Evolutionary conservation across 2,888 invertebrate genomes (phyloP), one percentile per base, ranked within the genome.

Genomic region (Drosophila maculinotata): DNA sequence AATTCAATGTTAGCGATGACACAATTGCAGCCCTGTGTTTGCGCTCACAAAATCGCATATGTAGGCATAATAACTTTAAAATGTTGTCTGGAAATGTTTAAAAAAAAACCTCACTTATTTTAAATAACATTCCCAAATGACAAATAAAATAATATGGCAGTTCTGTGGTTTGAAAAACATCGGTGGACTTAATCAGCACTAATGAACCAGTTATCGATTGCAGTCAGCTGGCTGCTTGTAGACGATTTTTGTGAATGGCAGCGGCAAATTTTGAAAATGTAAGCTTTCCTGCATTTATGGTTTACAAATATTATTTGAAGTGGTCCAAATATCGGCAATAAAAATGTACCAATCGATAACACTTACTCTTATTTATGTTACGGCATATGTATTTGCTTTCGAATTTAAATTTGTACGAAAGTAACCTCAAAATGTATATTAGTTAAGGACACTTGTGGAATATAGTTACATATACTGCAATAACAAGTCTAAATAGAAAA

Each of bases 171-270:
- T 30, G 10, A 10, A n/a, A 8, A 23, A 30, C 3, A 42, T 3
- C 3, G 12, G 14, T 20, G 7, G 20, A 7, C 6, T 28, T 20
- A n/a, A 15, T 10, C 36, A 47, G 15, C 39, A 49, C 26, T 31
- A 25, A 54, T 47, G 54, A 52, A 48, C 62, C 14, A 68, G 47
- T 26, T 51, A 68, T 70, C 74, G 69, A 62, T 52, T 41, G n/a
- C 6, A 44, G 4, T 44, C 60, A 66, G 48, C 69, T 45, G 67
- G 3, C 1, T 20, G 17, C 9, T 17, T 33, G n/a, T 20, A 20
- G 20, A 7, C 49, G 20, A 39, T 10, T 12, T 44, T 25, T n/a
- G 5, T 54, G 7, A 36, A 36, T 48, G 10, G 2, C 10, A 20
- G 39, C 66, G 45, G 39, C 30, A 30, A n/a, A 25, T 15, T 31